These are phyloP conservation scores for Rhombomys opimus DNA, from an alignment of 2,113 vertebrate species.

Conservation along the genomic window DNA sequence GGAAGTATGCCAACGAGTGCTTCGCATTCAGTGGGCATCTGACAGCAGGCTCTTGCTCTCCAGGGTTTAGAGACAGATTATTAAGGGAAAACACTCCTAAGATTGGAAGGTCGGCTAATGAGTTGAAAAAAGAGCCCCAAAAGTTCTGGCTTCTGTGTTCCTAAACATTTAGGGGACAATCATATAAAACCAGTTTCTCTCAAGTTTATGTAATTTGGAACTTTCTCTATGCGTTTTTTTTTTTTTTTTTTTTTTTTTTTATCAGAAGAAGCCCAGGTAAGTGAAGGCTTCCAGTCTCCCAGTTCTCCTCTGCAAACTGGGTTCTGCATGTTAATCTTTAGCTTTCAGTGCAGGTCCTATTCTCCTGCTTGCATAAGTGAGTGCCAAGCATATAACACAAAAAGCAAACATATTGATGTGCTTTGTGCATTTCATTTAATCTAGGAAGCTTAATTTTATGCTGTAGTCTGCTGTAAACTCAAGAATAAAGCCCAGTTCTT, in stretches of 20 bases:
- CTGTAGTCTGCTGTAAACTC: background rate
- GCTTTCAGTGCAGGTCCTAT: background rate
- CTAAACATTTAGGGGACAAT: background rate
- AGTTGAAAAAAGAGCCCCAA: background rate
- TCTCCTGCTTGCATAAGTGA: background rate
- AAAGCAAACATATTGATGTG: background rate
- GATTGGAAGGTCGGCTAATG: background rate
- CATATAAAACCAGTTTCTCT: background rate
- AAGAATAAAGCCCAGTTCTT: slow-evolving; percentile 16
- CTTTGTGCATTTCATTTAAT: background rate
- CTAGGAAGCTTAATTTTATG: slow-evolving; percentile 33
- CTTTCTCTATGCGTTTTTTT: background rate
- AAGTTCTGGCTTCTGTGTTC: background rate
- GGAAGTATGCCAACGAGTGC: accelerated
- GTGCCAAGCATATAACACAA: background rate
- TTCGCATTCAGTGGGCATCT: background rate
- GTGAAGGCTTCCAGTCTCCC: background rate
- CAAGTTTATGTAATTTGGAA: background rate
- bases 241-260: background rate
- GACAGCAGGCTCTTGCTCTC: too few species aligned
- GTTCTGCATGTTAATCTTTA: background rate
- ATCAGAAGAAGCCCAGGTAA: background rate
- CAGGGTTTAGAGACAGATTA: background rate
- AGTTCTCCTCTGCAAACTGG: background rate
- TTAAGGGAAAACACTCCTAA: background rate